Percentiles rank a stretch among this genome's conserved stretches.
Evolutionary conservation across 2,113 vertebrate species (phyloP).

Genomic region (Hemiprocne comata): DNA sequence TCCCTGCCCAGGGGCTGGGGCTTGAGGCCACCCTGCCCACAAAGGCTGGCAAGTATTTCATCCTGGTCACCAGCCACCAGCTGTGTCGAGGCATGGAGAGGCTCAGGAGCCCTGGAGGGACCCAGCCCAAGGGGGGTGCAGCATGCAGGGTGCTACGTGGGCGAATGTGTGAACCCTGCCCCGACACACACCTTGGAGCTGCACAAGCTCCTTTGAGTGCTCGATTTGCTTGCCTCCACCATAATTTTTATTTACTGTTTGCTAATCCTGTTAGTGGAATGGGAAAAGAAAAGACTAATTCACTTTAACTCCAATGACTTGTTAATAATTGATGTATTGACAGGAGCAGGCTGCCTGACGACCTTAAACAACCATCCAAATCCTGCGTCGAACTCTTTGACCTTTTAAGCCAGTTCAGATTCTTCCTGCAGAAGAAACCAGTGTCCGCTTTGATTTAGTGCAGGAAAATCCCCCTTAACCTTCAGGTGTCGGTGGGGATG

Average conservation of each 20-base stretch:
- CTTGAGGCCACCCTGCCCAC: background rate
- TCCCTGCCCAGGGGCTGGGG: background rate
- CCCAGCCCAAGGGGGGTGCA: accelerated
- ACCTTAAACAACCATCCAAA: slow-evolving; percentile 59
- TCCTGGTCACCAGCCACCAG: background rate
- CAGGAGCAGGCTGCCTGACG: slow-evolving; percentile 17
- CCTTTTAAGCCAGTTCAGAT: slow-evolving; percentile 67
- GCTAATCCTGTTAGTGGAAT: slow-evolving; percentile 27
- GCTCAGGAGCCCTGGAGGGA: background rate
- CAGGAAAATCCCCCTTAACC: slow-evolving; percentile 69
- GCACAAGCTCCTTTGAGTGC: background rate
- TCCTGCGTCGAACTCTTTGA: slow-evolving; percentile 33
- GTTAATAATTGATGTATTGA: slow-evolving; percentile 69
- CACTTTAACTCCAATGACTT: slow-evolving; percentile 49
- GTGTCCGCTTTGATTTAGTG: slow-evolving; percentile 65
- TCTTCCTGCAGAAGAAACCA: slow-evolving; percentile 36
- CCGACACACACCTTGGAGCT: background rate
- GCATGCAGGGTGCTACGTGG: accelerated
- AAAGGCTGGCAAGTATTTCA: background rate
- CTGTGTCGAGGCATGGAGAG: accelerated
- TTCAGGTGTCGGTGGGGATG: slow-evolving; percentile 49
- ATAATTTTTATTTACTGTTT: slow-evolving; percentile 41
- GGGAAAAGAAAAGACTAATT: slow-evolving; percentile 2
- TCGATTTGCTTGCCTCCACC: background rate
- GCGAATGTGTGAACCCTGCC: accelerated